A percentile compares a stretch with the other conserved stretches of the same genome.
phyloP scores from a whole-genome alignment of 2,888 invertebrate genomes.

The Callosobruchus maculatus region DNA sequence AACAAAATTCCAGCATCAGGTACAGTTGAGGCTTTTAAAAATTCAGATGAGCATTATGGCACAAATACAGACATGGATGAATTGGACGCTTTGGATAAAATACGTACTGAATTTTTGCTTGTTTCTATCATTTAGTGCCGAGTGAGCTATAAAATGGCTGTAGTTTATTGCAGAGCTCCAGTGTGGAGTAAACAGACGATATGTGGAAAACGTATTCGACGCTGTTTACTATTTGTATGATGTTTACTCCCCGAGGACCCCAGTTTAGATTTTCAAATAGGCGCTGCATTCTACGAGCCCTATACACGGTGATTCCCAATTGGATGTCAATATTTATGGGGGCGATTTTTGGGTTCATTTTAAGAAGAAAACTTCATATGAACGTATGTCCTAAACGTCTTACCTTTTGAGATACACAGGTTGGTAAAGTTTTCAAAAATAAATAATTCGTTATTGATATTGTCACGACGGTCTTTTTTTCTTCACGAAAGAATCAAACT shows the following conservation, averaged over 20 bases:
- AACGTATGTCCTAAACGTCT: too few relatives aligned
- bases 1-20: too few relatives aligned
- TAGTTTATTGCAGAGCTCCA: background rate
- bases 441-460: too few relatives aligned
- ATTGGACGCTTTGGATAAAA: background rate
- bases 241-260: background rate
- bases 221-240: background rate
- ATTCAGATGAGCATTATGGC: background rate
- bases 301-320: too few relatives aligned
- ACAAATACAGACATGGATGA: background rate
- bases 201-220: background rate
- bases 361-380: too few relatives aligned
- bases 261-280: background rate
- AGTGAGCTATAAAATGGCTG: background rate
- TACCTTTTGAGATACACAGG: too few relatives aligned
- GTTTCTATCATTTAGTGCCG: background rate
- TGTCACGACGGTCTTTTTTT: too few relatives aligned
- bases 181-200: background rate
- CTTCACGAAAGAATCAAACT: too few relatives aligned
- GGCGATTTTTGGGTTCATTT: too few relatives aligned
- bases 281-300: background rate
- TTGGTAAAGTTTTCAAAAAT: too few relatives aligned
- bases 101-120: background rate
- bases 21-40: background rate
- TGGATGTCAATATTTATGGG: too few relatives aligned